These are phyloP conservation scores for Metacarcinus magister DNA, from an alignment of 2,888 invertebrate species.

Conservation along the genomic window DNA sequence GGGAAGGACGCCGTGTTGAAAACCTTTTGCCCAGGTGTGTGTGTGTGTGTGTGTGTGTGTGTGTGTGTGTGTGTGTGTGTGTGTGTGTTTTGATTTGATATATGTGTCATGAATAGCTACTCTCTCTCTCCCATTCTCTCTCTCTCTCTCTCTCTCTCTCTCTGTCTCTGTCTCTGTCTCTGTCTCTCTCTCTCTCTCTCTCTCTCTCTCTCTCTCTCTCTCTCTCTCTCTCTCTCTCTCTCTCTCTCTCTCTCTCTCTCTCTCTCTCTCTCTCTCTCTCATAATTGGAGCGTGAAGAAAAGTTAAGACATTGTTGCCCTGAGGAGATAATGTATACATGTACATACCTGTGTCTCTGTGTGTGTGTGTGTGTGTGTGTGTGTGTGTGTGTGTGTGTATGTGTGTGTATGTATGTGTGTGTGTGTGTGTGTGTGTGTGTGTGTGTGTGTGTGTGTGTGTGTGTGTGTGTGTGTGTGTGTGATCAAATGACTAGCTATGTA, in stretches of 20 bases:
- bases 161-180: not conserved
- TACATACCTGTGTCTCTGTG: no score
- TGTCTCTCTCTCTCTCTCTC: not conserved
- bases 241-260: not conserved
- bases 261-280: constrained; percentile 4
- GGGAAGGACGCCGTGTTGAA: not conserved
- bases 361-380: no score
- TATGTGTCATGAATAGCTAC: no score
- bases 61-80: no score
- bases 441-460: constrained; percentile 52
- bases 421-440: not conserved
- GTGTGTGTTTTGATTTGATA: no score
- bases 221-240: constrained; percentile 41
- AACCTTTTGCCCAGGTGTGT: not conserved
- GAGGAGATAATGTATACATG: no score
- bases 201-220: not conserved
- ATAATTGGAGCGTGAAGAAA: no score
- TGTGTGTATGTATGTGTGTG: not conserved
- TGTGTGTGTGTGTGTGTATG: not conserved
- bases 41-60: no score
- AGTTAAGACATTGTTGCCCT: no score
- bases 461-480: constrained; percentile 49
- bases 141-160: constrained; percentile 16
- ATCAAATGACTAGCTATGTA: not conserved
- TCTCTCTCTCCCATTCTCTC: no score